Base-by-base conservation (phyloP, 2,797 vertebrate genomes). In the Agapornis canus region DNA sequence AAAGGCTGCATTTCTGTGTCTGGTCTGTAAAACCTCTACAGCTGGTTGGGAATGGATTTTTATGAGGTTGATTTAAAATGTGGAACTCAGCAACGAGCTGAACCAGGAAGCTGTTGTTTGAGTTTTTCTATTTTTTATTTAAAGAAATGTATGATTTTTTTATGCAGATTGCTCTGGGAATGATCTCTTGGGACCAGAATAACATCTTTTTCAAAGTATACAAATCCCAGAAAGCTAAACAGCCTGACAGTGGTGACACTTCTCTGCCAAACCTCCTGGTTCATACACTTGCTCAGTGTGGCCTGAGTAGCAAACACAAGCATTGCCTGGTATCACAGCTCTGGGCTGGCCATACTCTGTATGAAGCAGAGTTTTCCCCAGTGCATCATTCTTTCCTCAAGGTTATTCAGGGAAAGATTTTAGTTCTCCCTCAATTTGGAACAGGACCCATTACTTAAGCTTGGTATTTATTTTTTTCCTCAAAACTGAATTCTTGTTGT, bases 351-450 rank as follows among this genome's bases (percentile, higher is more conserved):
- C 56, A 66, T 42, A 29, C 27, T 56, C 56, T 31, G 13, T 5
- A 31, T 73, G 85, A 94, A 60, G 39, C 66, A 82, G 71, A 82
- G 13, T 72, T 94, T 94, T 20, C 68, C 10, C 3, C 39, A 54
- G 60, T 8, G 11, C 81, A 90, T 89, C 89, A 71, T 79, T 84
- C 39, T 96, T 89, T 89, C 83, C 81, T 92, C 54, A 31, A 37
- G 49, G 43, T 43, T 66, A 52, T 68, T 87, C 85, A 92, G 42
- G 43, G 82, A 65, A 75, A 78, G 52, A 52, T 65, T 89, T 91
- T 42, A 82, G 51, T 77, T 85, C 70, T 48, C n/a, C 2, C 3
- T 89, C 9, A 3, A 0, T 82, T 94, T 94, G 92, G 89, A 93
- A 52, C 51, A 54, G 13, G 61, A 87, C 7, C 23, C 26, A 9